Evolutionary conservation across 2,797 vertebrate species (phyloP), one percentile per base, ranked within the genome.

Genomic region (Coregonus suidteri): DNA sequence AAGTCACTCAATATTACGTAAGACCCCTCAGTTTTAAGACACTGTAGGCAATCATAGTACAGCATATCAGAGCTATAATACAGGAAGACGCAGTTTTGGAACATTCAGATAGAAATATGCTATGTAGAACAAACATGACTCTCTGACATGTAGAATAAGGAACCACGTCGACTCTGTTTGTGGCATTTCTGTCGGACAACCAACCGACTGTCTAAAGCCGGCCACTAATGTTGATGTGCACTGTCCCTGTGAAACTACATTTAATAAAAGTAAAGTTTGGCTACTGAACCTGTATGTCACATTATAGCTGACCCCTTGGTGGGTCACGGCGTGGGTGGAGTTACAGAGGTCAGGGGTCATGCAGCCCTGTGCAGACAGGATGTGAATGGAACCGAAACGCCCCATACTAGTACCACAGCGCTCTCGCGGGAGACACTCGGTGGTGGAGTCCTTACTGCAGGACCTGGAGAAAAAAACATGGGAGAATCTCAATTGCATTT

Each of bases 331-430:
- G 41, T 84, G 71, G 6, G 77, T 35, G 65, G 87, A 81, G 20
- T 80, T 87, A 4, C 93, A 93, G 80, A 89, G 84, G 0, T 77
- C 6, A 0, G 30, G 1, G 7, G 85, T 77, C 81, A 91, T 1
- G 15, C 93, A 93, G 74, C 91, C 91, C 87, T 89, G 91, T 15
- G 84, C 79, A 0, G 93, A 92, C 62, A 93, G 78, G 16, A 89
- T 1, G 71, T 91, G 88, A 47, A 83, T 0, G 0, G 62, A 13
- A 14, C 90, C 91, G 1, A 81, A 87, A 79, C 3, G 51, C 6
- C 88, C 91, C 53, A 35, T 85, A 83, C 91, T 89, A 76, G 70
- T 89, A 73, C 78, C 81, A 14, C 93, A 94, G 83, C 65, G 87
- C 77, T 93, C 80, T 3, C 52, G 3, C 0, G 90, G 86, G 18